Evolutionary conservation across 2,113 vertebrate species (phyloP).

Genomic region (Eidolon helvum): DNA sequence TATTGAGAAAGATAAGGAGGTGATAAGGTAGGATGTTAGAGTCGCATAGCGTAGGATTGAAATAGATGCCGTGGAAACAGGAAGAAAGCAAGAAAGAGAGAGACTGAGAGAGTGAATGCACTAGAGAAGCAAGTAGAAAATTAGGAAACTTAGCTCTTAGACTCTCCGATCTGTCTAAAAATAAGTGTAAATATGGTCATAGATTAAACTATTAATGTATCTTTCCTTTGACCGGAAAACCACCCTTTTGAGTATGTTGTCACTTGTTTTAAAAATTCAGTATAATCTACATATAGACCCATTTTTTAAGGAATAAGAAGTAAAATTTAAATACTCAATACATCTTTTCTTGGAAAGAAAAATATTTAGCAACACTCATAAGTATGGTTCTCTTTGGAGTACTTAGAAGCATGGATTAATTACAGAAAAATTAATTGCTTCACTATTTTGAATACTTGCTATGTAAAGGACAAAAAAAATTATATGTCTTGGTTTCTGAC

Average conservation of each 20-base stretch:
- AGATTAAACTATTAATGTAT: background rate
- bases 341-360: background rate
- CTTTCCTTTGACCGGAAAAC: background rate
- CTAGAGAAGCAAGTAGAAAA: background rate
- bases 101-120: background rate
- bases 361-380: background rate
- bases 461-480: background rate
- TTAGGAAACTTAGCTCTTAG: background rate
- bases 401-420: background rate
- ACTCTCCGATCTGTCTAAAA: background rate
- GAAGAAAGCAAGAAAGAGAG: background rate
- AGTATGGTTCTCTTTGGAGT: background rate
- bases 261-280: background rate
- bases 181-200: background rate
- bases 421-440: background rate
- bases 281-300: background rate
- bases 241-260: background rate
- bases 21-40: background rate
- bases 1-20: background rate
- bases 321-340: background rate
- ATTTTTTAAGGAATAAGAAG: background rate
- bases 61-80: background rate
- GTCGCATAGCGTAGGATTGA: background rate
- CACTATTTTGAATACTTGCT: background rate
- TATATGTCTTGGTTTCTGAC: background rate